These are phyloP conservation scores for Ethmia dodecea DNA, from an alignment of 2,888 invertebrate species.

Conservation along the genomic window DNA sequence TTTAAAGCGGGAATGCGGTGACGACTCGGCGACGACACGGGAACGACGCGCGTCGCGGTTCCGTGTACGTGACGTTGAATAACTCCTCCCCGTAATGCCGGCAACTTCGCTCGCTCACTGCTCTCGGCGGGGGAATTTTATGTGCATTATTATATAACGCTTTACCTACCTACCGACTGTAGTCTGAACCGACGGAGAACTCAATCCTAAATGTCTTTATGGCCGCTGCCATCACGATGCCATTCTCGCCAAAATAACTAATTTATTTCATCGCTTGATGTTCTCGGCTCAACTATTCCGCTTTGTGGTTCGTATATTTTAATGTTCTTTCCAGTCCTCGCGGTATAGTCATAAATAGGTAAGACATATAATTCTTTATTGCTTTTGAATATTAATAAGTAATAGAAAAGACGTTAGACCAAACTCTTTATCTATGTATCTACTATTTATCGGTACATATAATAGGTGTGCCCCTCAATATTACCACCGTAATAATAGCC, in stretches of 20 bases:
- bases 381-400: no score
- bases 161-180: constrained; percentile 34
- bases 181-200: constrained; percentile 31
- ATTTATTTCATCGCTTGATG: constrained; percentile 43
- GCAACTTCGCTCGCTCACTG: constrained; percentile 46
- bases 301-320: constrained; percentile 23
- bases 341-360: constrained; percentile 1
- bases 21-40: no score
- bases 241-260: constrained; percentile 49
- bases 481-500: no score
- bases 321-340: constrained; percentile 6
- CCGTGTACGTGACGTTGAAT: constrained; percentile 60
- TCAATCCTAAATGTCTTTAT: constrained; percentile 56
- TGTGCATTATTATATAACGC: constrained; percentile 51
- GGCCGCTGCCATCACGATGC: constrained; percentile 40
- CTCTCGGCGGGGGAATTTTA: constrained; percentile 51
- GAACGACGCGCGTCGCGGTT: no score
- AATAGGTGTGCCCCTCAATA: no score
- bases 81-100: constrained; percentile 50
- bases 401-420: no score
- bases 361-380: background rate
- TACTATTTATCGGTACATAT: no score
- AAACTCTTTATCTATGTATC: no score
- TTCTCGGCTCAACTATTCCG: constrained; percentile 31
- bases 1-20: no score